Evolutionary conservation across 2,888 invertebrate species (phyloP).

Genomic region (Artemia sinica): DNA sequence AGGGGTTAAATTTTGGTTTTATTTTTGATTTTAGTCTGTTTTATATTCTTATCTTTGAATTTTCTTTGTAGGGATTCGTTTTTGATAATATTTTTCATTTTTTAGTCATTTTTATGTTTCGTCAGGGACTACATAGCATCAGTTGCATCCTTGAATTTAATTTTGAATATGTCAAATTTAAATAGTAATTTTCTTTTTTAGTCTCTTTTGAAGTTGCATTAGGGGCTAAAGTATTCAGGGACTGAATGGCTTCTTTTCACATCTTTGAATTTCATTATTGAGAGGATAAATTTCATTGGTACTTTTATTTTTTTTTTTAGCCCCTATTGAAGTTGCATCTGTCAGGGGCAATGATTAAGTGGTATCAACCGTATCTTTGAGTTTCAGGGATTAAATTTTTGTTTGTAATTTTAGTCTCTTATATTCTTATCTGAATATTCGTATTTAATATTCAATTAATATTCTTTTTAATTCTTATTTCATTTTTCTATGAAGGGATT

Average conservation of each 20-base stretch:
- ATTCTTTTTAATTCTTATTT: no score
- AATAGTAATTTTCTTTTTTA: conserved; percentile 27
- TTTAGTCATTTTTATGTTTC: not conserved
- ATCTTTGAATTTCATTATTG: conserved; percentile 2
- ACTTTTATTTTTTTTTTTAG: conserved; percentile 28
- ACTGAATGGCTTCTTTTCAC: conserved; percentile 23
- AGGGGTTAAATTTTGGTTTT: no score
- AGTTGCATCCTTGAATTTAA: conserved; percentile 5
- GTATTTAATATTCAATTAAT: no score
- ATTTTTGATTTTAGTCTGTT: no score
- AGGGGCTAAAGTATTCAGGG: conserved; percentile 36
- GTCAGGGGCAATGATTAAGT: no score
- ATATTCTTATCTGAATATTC: no score
- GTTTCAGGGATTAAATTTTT: no score
- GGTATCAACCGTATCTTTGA: no score
- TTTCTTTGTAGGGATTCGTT: no score
- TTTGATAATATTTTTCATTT: not conserved
- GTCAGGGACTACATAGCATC: not conserved
- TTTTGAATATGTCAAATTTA: not conserved
- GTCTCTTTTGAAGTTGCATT: conserved; percentile 33
- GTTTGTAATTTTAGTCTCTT: no score
- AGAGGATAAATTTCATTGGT: not conserved
- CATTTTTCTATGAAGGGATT: no score
- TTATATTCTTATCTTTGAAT: no score
- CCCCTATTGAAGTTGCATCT: conserved; percentile 33